Conservation (phyloP, 2,797 vertebrate genomes). For the Channa striata region DNA sequence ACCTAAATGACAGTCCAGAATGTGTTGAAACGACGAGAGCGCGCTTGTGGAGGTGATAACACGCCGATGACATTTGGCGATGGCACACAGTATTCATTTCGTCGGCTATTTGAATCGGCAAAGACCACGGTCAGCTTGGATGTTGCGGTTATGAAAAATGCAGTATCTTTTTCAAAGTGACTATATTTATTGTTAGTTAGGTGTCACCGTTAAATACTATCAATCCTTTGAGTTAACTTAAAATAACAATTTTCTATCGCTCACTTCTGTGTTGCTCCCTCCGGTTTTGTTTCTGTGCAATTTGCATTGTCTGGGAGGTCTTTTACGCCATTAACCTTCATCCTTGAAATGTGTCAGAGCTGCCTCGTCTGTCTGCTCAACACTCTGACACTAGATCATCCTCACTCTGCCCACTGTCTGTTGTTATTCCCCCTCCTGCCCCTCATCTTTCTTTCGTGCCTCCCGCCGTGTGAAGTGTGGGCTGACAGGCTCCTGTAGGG, state of each 20-base stretch:
- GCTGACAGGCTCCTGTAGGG: slow-evolving; percentile 71
- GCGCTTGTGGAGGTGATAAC: slow-evolving; percentile 42
- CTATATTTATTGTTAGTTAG: not conserved
- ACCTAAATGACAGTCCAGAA: slow-evolving; percentile 38
- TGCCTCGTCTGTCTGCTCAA: slow-evolving; percentile 48
- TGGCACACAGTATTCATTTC: not conserved
- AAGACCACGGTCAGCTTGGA: slow-evolving; percentile 5
- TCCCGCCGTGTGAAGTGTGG: slow-evolving; percentile 66
- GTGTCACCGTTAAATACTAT: slow-evolving; percentile 5
- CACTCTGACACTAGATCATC: slow-evolving; percentile 55
- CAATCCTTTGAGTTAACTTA: slow-evolving; percentile 40
- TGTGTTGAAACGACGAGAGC: slow-evolving; percentile 44
- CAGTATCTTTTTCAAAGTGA: not conserved
- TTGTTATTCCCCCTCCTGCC: slow-evolving; percentile 40
- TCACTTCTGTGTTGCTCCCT: not conserved
- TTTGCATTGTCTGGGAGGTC: slow-evolving; percentile 68
- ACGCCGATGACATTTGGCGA: slow-evolving; percentile 2
- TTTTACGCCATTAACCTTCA: slow-evolving; percentile 69
- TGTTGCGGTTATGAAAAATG: not conserved
- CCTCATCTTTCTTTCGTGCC: slow-evolving; percentile 49
- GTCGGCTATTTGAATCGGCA: slow-evolving; percentile 25
- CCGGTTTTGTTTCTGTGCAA: slow-evolving; percentile 23
- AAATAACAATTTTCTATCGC: not conserved
- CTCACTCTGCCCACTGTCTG: slow-evolving; percentile 54
- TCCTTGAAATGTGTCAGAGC: slow-evolving; percentile 62